Evolutionary conservation across 2,113 vertebrate species (phyloP).

Genomic region (Craseonycteris thonglongyai): DNA sequence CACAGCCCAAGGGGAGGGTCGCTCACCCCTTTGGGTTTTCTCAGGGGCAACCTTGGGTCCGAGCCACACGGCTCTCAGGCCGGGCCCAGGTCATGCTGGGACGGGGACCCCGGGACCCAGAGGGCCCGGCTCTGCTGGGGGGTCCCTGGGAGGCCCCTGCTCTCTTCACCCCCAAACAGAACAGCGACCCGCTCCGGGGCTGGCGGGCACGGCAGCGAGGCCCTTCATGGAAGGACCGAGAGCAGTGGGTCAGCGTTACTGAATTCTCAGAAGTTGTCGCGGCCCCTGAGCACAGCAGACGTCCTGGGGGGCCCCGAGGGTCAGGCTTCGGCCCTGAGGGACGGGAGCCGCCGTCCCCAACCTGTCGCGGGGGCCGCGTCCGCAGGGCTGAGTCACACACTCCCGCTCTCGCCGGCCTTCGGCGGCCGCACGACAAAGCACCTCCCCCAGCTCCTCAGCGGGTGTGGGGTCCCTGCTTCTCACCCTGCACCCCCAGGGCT

Average conservation of each 20-base stretch:
- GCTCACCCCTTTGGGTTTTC: too few species aligned
- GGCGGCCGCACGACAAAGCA: rapidly evolving
- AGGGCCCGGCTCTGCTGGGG: rapidly evolving
- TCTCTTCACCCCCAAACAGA: rapidly evolving
- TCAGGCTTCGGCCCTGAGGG: rapidly evolving
- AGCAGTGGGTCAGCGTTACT: neutral
- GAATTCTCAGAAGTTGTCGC: neutral
- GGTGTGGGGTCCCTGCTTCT: rapidly evolving
- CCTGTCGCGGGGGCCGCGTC: too few species aligned
- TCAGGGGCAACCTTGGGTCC: too few species aligned
- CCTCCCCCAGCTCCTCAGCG: too few species aligned
- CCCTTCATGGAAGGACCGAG: neutral
- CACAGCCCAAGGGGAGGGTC: neutral
- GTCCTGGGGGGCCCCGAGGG: too few species aligned
- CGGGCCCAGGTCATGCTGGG: too few species aligned
- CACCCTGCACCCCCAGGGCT: rapidly evolving
- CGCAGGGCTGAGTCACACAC: neutral
- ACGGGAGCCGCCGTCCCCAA: too few species aligned
- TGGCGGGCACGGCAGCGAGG: too few species aligned
- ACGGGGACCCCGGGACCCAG: too few species aligned
- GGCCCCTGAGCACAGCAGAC: too few species aligned
- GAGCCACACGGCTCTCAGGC: too few species aligned
- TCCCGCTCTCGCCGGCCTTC: neutral
- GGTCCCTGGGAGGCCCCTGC: rapidly evolving
- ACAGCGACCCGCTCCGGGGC: neutral